Conservation (phyloP, 2,888 invertebrate species). For the Thymelicus acteon region DNA sequence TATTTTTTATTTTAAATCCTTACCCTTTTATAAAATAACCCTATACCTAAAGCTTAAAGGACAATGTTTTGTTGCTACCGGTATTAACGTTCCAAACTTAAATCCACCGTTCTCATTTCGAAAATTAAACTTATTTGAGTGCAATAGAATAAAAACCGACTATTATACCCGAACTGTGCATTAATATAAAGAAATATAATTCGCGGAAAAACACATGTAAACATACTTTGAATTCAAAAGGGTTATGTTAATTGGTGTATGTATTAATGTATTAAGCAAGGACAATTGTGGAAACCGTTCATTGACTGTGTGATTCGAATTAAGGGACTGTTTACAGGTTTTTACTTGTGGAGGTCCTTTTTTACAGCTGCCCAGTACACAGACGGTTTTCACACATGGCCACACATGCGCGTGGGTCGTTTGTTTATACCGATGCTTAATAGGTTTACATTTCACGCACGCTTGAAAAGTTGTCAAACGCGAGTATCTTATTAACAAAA, state of each 20-base stretch:
- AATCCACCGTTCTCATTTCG: constrained; percentile 55
- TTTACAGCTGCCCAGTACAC: constrained; percentile 61
- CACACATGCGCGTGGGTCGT: constrained; percentile 59
- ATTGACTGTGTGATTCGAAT: constrained; percentile 81
- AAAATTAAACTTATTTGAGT: constrained; percentile 51
- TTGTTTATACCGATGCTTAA: constrained; percentile 49
- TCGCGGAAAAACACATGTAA: constrained; percentile 66
- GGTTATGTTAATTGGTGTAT: constrained; percentile 75
- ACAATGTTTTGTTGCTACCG: constrained; percentile 5
- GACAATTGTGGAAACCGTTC: constrained; percentile 75
- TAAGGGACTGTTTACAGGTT: constrained; percentile 77
- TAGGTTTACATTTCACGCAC: constrained; percentile 38
- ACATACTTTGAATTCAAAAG: constrained; percentile 62
- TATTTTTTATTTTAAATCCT: constrained; percentile 2
- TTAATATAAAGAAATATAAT: constrained; percentile 60
- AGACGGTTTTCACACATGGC: constrained; percentile 75
- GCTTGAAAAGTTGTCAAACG: constrained; percentile 36
- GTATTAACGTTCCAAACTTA: constrained; percentile 39
- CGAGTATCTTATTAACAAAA: constrained; percentile 31
- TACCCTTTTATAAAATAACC: constrained; percentile 17
- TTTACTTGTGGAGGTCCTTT: constrained; percentile 54
- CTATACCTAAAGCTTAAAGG: background rate
- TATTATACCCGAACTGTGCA: constrained; percentile 68
- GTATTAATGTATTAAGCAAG: constrained; percentile 65
- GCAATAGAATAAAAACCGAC: constrained; percentile 60